These are phyloP conservation scores for Hyposoter didymator DNA, from an alignment of 2,888 invertebrate species.

Conservation along the genomic window DNA sequence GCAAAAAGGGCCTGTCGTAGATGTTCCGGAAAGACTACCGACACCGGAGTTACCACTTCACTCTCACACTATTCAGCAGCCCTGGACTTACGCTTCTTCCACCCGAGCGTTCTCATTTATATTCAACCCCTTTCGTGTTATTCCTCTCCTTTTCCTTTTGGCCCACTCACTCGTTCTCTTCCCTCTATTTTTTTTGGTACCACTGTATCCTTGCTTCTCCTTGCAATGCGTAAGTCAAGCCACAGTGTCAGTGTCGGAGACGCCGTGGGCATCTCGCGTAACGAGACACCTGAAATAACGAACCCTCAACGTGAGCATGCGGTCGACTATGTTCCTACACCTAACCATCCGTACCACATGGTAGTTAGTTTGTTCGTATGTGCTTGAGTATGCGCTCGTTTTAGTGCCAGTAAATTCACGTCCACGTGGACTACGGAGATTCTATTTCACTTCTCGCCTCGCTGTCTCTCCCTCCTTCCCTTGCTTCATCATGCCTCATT, in stretches of 20 bases:
- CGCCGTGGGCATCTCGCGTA: slow-evolving; percentile 63
- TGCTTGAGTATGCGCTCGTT: not conserved
- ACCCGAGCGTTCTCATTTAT: slow-evolving; percentile 38
- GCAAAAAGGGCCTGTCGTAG: slow-evolving; percentile 24
- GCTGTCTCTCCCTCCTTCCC: not conserved
- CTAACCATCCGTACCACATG: slow-evolving; percentile 11
- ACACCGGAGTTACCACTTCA: slow-evolving; percentile 13
- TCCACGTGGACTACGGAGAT: slow-evolving; percentile 7
- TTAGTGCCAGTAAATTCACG: not conserved
- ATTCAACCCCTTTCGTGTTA: slow-evolving; percentile 44
- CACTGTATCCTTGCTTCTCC: slow-evolving; percentile 3
- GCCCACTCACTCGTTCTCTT: not conserved
- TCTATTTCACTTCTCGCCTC: slow-evolving; percentile 46
- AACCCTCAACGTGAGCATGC: slow-evolving; percentile 58
- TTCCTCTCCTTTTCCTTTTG: not conserved
- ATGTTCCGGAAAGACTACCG: slow-evolving; percentile 27
- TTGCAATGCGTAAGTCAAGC: slow-evolving; percentile 38
- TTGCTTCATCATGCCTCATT: not conserved
- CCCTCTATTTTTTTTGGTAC: not conserved
- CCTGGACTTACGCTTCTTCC: slow-evolving; percentile 15
- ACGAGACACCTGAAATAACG: slow-evolving; percentile 74
- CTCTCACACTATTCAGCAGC: slow-evolving; percentile 11
- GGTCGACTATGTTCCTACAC: slow-evolving; percentile 47
- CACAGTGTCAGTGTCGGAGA: slow-evolving; percentile 29
- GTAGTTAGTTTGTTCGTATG: not conserved